Conservation (phyloP, 2,113 vertebrate genomes). For the Sardina pilchardus region DNA sequence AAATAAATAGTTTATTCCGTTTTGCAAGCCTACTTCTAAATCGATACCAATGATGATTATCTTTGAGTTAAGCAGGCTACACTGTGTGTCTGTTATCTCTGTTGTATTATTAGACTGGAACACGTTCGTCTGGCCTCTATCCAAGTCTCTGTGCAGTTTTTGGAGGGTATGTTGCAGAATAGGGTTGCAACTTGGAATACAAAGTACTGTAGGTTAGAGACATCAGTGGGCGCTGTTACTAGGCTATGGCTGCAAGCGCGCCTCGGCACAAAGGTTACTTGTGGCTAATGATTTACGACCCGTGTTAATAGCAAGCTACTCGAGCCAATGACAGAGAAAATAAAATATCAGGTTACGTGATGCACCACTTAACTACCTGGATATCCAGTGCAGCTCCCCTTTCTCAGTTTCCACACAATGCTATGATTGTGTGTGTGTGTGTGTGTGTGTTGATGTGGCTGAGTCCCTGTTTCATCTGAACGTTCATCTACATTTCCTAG, state of each 20-base stretch:
- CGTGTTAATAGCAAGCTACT: not conserved
- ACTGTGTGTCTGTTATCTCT: not conserved
- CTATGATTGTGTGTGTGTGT: not conserved
- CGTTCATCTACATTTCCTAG: too few relatives aligned
- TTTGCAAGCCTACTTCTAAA: too few relatives aligned
- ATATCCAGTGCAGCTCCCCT: not conserved
- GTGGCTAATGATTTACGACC: not conserved
- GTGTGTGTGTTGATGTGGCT: not conserved
- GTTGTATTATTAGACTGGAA: not conserved
- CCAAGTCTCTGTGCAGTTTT: not conserved
- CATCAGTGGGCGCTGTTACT: slow-evolving; percentile 3
- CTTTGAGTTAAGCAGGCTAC: too few relatives aligned
- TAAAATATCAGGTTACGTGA: not conserved
- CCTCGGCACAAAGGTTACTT: not conserved
- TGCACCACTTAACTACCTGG: not conserved
- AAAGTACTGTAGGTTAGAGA: not conserved
- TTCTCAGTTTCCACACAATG: not conserved
- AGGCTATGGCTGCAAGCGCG: not conserved
- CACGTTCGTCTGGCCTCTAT: not conserved
- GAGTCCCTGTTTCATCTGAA: not conserved
- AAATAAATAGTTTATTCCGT: too few relatives aligned
- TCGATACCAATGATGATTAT: too few relatives aligned
- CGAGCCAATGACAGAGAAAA: not conserved
- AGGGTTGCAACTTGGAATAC: not conserved
- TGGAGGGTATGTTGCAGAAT: not conserved